Conservation (phyloP, 2,888 invertebrate genomes). For the Leptinotarsa peninsularis region DNA sequence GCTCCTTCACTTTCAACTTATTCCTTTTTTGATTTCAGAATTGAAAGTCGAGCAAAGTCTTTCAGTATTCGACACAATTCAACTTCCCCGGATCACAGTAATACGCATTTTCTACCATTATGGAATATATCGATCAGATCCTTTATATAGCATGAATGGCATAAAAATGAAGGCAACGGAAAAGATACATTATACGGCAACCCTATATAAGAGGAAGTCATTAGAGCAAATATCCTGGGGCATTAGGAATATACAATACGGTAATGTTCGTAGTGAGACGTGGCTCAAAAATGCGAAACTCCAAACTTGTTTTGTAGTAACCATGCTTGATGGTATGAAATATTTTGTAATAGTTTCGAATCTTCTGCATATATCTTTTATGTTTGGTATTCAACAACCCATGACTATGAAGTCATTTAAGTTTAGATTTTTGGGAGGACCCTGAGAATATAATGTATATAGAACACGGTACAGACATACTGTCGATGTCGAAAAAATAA, state of each 20-base stretch:
- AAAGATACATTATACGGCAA: slow-evolving; percentile 57
- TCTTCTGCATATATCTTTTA: not conserved
- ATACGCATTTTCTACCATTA: not conserved
- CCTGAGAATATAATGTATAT: no score
- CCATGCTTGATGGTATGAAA: no score
- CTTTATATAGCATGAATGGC: slow-evolving; percentile 55
- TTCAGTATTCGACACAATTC: not conserved
- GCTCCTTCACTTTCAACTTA: not conserved
- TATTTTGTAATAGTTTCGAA: not conserved
- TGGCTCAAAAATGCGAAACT: not conserved
- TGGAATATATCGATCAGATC: slow-evolving; percentile 28
- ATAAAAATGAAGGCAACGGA: slow-evolving; percentile 58
- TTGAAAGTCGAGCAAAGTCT: not conserved
- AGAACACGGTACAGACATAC: no score
- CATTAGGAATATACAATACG: slow-evolving; percentile 45
- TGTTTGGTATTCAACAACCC: not conserved
- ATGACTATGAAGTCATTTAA: no score
- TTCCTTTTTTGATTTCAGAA: not conserved
- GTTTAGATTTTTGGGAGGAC: no score
- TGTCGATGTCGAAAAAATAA: no score
- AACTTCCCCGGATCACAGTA: not conserved
- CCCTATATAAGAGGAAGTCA: slow-evolving; percentile 60
- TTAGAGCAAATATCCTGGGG: slow-evolving; percentile 60
- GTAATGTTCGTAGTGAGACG: not conserved
- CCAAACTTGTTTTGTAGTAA: not conserved